Base-by-base conservation (phyloP, 2,888 invertebrate species). In the Apotomis turbidana region DNA sequence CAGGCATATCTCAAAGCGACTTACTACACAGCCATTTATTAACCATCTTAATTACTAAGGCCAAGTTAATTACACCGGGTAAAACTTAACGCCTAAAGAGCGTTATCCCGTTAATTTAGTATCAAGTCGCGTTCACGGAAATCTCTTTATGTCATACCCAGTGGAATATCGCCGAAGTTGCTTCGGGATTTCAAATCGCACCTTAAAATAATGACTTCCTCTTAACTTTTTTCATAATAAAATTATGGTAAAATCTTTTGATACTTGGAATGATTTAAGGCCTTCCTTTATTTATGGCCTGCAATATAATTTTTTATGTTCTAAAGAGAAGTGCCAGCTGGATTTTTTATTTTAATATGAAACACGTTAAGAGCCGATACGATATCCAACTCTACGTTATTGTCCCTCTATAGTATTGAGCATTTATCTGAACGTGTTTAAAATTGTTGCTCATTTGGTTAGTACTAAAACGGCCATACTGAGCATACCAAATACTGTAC, bases 31-130 rank as follows among this genome's bases (percentile, higher is more conserved):
- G 87, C 89, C 90, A 90, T 91, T 91, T 91, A 93, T 91, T 90
- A 92, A 90, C 89, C 90, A 90, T 90, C 90, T 91, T 91, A 91
- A 92, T 92, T 90, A 90, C 91, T 87, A 87, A 88, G 90, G 86
- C 90, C 86, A 87, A 91, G 90, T 91, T 91, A 91, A 91, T 92
- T 91, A 90, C 83, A 86, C 80, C 78, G 85, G 85, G 87, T 85
- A 89, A 90, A 91, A 91, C 91, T 92, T 91, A 90, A 82, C 89
- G 86, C 84, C 88, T 89, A 87, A 87, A 88, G 87, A 88, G 87
- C 85, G 83, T 85, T 87, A 90, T 89, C 87, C 89, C 86, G 85
- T 87, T 90, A 89, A 91, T 90, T 91, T 90, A 86, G 83, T 86
- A 83, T 77, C 77, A 82, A 85, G 85, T 81, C 82, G 83, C 80